Conservation (phyloP, 2,113 vertebrate species). For the Sinocyclocheilus anshuiensis region DNA sequence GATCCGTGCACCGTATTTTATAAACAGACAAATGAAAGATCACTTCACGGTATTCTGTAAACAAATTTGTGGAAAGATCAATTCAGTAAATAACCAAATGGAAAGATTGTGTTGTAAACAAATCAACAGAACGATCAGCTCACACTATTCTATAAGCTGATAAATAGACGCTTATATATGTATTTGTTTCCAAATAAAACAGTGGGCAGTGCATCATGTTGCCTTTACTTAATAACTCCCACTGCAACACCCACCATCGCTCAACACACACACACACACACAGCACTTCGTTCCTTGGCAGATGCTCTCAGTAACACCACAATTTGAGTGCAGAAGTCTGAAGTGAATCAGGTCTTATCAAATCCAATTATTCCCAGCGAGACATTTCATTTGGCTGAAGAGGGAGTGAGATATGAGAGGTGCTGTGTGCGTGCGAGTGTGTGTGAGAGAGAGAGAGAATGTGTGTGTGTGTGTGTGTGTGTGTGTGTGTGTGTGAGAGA, state of each 20-base stretch:
- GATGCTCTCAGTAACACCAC: constrained; percentile 32
- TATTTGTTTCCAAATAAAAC: constrained; percentile 18
- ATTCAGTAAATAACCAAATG: background rate
- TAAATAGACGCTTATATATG: background rate
- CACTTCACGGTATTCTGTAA: background rate
- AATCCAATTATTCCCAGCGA: constrained; percentile 67
- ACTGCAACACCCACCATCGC: constrained; percentile 36
- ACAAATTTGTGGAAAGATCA: background rate
- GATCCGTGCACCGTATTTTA: background rate
- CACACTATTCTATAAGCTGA: background rate
- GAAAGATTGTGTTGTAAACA: background rate
- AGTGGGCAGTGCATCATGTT: background rate
- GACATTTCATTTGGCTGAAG: constrained; percentile 63
- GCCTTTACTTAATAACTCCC: constrained; percentile 14
- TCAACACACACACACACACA: constrained; percentile 13
- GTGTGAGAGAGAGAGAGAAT: background rate
- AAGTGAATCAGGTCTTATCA: constrained; percentile 63
- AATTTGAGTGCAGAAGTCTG: constrained; percentile 21
- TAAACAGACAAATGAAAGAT: background rate
- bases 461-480: background rate
- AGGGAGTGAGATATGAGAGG: constrained; percentile 60
- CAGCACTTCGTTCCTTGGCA: background rate
- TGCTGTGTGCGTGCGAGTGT: constrained; percentile 8
- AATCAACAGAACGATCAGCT: background rate
- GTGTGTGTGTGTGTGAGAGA: constrained; percentile 10